A percentile compares a stretch with the other conserved stretches of the same genome.
Conservation (phyloP, 2,888 invertebrate species). For the Urechis unicinctus region DNA sequence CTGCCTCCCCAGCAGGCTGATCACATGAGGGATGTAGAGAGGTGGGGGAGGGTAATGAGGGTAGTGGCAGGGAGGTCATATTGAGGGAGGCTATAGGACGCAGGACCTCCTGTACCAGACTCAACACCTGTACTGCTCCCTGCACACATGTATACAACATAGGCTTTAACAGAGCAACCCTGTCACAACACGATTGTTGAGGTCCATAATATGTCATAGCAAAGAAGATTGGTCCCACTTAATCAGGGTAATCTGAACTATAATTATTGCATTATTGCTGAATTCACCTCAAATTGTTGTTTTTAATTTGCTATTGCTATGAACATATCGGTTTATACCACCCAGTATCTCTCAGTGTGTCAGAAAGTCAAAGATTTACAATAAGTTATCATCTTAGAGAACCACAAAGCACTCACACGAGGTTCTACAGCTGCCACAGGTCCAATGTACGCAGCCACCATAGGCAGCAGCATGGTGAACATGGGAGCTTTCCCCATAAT, state of each 20-base stretch:
- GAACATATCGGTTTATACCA: no score
- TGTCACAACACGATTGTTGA: no score
- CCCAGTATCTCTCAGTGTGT: no score
- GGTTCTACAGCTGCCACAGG: slow-evolving; percentile 77
- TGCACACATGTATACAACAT: slow-evolving; percentile 20
- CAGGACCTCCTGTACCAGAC: slow-evolving; percentile 77
- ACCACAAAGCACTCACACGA: slow-evolving; percentile 40
- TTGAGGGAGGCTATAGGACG: slow-evolving; percentile 84
- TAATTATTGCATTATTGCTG: no score
- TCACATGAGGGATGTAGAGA: slow-evolving; percentile 5
- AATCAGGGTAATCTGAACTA: not conserved
- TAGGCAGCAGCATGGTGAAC: slow-evolving; percentile 73
- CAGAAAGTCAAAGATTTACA: no score
- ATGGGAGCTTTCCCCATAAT: slow-evolving; percentile 60
- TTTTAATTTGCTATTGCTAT: no score
- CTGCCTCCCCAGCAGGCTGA: not conserved
- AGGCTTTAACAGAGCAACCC: not conserved
- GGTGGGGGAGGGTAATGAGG: slow-evolving; percentile 38
- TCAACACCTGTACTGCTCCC: slow-evolving; percentile 69
- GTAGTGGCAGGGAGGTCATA: slow-evolving; percentile 55
- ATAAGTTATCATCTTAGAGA: no score
- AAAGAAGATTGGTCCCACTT: not conserved
- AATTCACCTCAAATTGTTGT: no score
- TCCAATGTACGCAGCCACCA: slow-evolving; percentile 77
- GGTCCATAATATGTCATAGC: no score